Base-by-base conservation (phyloP, 2,888 invertebrate species). In the Isoperla grammatica region DNA sequence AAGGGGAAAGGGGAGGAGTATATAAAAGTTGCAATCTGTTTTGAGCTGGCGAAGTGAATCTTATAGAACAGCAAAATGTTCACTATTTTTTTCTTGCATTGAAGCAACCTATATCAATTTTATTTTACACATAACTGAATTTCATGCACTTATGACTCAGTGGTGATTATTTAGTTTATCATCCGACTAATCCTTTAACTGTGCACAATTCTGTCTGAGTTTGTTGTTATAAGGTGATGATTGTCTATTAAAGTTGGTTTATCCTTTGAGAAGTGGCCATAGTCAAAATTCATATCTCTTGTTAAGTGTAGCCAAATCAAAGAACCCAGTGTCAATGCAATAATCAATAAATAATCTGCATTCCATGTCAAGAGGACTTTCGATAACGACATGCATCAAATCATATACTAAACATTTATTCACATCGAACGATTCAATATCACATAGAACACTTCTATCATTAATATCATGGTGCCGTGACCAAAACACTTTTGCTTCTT, bases 131-230 rank as follows among this genome's bases (percentile, higher is more conserved):
- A n/a, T n/a, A n/a, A n/a, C n/a, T n/a, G n/a, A n/a, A n/a, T n/a
- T n/a, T n/a, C n/a, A n/a, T n/a, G n/a, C n/a, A n/a, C n/a, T n/a
- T n/a, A n/a, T n/a, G n/a, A n/a, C n/a, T n/a, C n/a, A n/a, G n/a
- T n/a, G n/a, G n/a, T n/a, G n/a, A n/a, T n/a, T n/a, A n/a, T n/a
- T n/a, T n/a, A n/a, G n/a, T n/a, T n/a, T n/a, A n/a, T n/a, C n/a
- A n/a, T n/a, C n/a, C n/a, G n/a, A n/a, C n/a, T n/a, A n/a, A n/a
- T n/a, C n/a, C n/a, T n/a, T n/a, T n/a, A 66, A 61, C 59, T 68
- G 66, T 15, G 63, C 63, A 43, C 65, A 65, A 63, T 59, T 68
- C 59, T 69, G 68, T 23, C 63, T 62, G 22, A 69, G 59, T 8
- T 5, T 6, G 13, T 63, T 45, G n/a, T n/a, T 43, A n/a, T n/a